These are phyloP conservation scores for Probosciger aterrimus DNA, from an alignment of 2,113 vertebrate species.

Conservation along the genomic window DNA sequence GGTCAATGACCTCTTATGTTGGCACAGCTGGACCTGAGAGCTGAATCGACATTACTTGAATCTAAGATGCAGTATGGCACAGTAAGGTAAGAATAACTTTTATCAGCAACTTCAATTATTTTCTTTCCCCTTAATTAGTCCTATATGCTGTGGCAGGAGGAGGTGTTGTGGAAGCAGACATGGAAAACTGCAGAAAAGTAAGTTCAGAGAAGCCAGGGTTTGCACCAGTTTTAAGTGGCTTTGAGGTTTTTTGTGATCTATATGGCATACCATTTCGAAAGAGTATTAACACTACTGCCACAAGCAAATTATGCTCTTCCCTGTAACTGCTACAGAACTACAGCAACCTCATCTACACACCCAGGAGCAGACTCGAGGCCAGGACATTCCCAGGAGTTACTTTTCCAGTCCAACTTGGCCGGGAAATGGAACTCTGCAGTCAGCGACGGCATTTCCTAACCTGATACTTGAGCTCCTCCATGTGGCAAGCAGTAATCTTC, in stretches of 20 bases:
- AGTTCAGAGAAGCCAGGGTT: neutral
- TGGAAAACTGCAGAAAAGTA: neutral
- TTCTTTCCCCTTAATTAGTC: neutral
- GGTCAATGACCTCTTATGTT: neutral
- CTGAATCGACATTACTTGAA: neutral
- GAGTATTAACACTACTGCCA: neutral
- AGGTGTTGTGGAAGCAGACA: neutral
- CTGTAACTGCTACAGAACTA: neutral
- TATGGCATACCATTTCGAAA: neutral
- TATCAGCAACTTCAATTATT: neutral
- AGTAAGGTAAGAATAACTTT: neutral
- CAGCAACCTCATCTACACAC: neutral
- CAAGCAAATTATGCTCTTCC: neutral
- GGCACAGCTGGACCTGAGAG: neutral
- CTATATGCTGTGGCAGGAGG: neutral
- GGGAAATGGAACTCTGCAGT: neutral
- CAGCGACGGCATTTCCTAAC: neutral
- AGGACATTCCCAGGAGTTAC: neutral
- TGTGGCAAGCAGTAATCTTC: conserved; percentile 36
- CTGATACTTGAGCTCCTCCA: conserved; percentile 73
- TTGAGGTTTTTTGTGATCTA: neutral
- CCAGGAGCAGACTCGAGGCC: neutral
- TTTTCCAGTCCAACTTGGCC: neutral
- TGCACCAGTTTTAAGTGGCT: neutral
- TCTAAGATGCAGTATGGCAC: neutral